Evolutionary conservation across 2,888 invertebrate genomes (phyloP).

Genomic region (Rhogogaster chlorosoma): DNA sequence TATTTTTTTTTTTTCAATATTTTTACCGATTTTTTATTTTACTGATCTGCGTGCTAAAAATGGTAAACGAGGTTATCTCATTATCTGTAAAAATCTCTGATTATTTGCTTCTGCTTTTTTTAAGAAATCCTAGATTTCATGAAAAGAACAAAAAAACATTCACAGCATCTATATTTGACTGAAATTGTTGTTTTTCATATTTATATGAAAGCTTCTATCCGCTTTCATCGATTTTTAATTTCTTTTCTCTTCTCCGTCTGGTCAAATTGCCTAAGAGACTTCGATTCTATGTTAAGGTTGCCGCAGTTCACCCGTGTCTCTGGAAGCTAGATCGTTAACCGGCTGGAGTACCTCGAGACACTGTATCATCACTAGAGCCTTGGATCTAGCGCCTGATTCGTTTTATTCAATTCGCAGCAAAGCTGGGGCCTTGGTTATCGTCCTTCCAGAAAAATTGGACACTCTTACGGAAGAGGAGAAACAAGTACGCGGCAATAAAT

Average conservation of each 20-base stretch:
- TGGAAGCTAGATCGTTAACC: conserved; percentile 92
- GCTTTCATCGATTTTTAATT: not conserved
- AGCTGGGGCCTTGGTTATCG: conserved; percentile 92
- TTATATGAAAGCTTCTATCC: not conserved
- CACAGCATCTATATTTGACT: not conserved
- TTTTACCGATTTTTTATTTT: not conserved
- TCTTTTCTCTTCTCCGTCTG: not conserved
- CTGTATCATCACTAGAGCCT: conserved; percentile 90
- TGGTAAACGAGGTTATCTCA: not conserved
- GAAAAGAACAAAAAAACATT: not conserved
- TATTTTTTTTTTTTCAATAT: not conserved
- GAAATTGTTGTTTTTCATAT: conserved; percentile 46
- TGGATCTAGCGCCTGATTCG: conserved; percentile 89
- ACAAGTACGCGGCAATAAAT: conserved; percentile 79
- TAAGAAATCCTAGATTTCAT: conserved; percentile 47
- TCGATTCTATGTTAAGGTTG: conserved; percentile 82
- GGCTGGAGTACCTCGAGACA: conserved; percentile 94
- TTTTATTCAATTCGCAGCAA: conserved; percentile 87
- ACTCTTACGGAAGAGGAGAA: conserved; percentile 83
- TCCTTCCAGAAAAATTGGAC: conserved; percentile 88
- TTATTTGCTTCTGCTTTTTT: not conserved
- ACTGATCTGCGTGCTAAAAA: not conserved
- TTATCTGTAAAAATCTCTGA: conserved; percentile 15
- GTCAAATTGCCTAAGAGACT: not conserved
- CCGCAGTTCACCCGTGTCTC: conserved; percentile 90